Conservation (phyloP, 1,140 invertebrate genomes). For the Apis mellifera region Amel_HAv3.1 CM009945.2:7484501-7485000, state of each 20-base stretch:
- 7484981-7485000: conserved; percentile 86
- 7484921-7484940: conserved; percentile 28
- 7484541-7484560: conserved; percentile 76
- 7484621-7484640: conserved; percentile 77
- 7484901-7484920: conserved; percentile 53
- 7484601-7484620: conserved; percentile 87
- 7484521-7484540: conserved; percentile 80
- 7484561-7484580: conserved; percentile 86
- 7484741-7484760: neutral
- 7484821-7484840: conserved; percentile 57
- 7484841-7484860: conserved; percentile 62
- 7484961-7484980: conserved; percentile 67
- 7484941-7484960: conserved; percentile 50
- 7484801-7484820: conserved; percentile 5
- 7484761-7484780: neutral
- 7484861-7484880: conserved; percentile 13
- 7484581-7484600: conserved; percentile 84
- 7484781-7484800: neutral
- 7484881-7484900: conserved; percentile 52
- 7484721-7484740: conserved; percentile 75
- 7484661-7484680: conserved; percentile 75
- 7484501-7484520: conserved; percentile 84
- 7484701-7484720: neutral
- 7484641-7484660: conserved; percentile 72
- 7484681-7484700: conserved; percentile 66